phyloP scores from a whole-genome alignment of 2,888 invertebrate genomes.

The Spodoptera littoralis region DNA sequence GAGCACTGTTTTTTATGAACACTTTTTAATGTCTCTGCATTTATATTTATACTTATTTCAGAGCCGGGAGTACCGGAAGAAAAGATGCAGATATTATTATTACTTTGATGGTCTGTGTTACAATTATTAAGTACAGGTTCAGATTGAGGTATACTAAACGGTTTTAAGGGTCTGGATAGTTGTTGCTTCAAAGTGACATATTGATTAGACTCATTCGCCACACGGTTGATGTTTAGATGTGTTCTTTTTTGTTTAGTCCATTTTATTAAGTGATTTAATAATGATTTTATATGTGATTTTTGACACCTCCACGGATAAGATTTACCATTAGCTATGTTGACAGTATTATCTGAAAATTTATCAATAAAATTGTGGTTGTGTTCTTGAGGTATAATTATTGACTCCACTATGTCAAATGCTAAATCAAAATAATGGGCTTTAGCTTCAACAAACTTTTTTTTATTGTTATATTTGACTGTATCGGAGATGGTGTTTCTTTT shows the following conservation, averaged over 20 bases:
- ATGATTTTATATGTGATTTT: constrained; percentile 34
- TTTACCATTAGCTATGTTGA: constrained; percentile 48
- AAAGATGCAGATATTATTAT: constrained; percentile 46
- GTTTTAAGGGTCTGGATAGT: constrained; percentile 13
- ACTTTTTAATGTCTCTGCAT: constrained; percentile 29
- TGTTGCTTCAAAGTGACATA: constrained; percentile 36
- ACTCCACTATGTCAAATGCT: constrained; percentile 59
- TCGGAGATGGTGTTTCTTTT: background rate
- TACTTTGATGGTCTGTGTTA: constrained; percentile 2
- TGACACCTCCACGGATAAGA: constrained; percentile 28
- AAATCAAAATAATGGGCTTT: constrained; percentile 62
- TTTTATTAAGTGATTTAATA: constrained; percentile 61
- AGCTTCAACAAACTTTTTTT: constrained; percentile 32
- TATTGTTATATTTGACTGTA: background rate
- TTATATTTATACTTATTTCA: constrained; percentile 56
- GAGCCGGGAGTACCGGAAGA: constrained; percentile 53
- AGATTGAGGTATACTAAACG: background rate
- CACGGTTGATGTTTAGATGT: constrained; percentile 7
- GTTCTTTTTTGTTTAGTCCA: constrained; percentile 60
- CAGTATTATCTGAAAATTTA: constrained; percentile 58
- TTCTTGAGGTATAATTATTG: constrained; percentile 64
- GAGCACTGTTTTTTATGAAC: background rate
- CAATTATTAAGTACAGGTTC: background rate
- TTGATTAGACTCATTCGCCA: background rate
- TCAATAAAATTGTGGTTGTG: constrained; percentile 58